Base-by-base conservation (phyloP, 2,888 invertebrate species). In the Apamea anceps region DNA sequence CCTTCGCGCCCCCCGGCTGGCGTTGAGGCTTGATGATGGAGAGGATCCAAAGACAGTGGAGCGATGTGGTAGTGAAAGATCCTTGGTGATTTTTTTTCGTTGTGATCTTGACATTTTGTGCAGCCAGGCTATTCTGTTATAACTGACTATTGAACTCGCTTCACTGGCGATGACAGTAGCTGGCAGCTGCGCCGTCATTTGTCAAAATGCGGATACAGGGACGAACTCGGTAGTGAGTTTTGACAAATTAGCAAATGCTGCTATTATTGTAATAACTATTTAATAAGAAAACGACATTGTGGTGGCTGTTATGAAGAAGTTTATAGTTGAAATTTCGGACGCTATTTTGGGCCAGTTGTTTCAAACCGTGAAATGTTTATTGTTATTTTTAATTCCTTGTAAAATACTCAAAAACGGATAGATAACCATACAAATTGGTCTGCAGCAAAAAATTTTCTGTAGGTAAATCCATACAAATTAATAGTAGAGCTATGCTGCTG, bases 1-100 rank as follows among this genome's bases (percentile, higher is more conserved):
- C 97, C 96, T 97, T 96, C 91, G 95, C 95, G 96, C 96, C 96
- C 42, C 82, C 92, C 57, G 87, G 84, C 75, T 97, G 97, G 97
- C 96, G 97, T 91, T 96, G 84, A 96, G 96, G 96, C 96, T 85
- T 72, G 75, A 79, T 21, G 82, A 80, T 88, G 79, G 75, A 85
- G 74, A 75, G 45, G 68, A 72, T 89, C 76, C 79, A 84, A 86
- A 85, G 75, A 77, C 81, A 74, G 75, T 87, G 72, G 72, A 85
- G 79, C 75, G 80, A 81, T 87, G 84, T 84, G 78, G 68, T 73
- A 72, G 42, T 87, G 66, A 84, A 78, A 62, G 10, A 65, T n/a
- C 51, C 18, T 68, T 67, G 42, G 62, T 66, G 76, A 51, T 48
- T 66, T 71, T 13, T 7, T 63, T 63, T 48, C 57, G 68, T 82